Evolutionary conservation across 2,888 invertebrate genomes (phyloP).

Genomic region (Trichogramma dendrolimi): DNA sequence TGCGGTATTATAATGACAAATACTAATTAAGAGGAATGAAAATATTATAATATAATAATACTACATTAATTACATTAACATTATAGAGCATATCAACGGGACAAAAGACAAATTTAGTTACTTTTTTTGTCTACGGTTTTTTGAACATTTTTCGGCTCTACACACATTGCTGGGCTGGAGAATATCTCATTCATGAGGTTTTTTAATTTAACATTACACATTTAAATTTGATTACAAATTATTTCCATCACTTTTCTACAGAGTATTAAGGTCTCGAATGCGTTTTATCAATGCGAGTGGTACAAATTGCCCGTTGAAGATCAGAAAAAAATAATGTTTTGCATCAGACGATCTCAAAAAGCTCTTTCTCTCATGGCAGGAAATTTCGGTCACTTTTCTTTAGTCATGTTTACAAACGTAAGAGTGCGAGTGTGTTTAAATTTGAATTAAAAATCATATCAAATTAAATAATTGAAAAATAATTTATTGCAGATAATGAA

Average conservation of each 20-base stretch:
- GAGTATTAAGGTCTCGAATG: constrained; percentile 21
- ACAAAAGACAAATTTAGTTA: constrained; percentile 27
- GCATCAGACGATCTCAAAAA: constrained; percentile 24
- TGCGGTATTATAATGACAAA: background rate
- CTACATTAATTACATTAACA: background rate
- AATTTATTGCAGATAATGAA: constrained; percentile 26
- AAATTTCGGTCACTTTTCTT: constrained; percentile 20
- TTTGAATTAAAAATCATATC: background rate
- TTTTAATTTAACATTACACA: background rate
- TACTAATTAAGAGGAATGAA: too few species aligned
- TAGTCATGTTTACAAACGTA: constrained; percentile 23
- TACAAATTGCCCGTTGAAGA: constrained; percentile 17
- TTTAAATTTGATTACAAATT: background rate
- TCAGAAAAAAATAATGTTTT: constrained; percentile 18
- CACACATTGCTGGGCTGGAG: constrained; percentile 29
- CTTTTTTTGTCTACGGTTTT: constrained; percentile 30
- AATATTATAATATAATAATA: background rate
- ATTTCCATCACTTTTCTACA: constrained; percentile 1
- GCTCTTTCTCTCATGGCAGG: constrained; percentile 24
- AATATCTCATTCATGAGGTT: constrained; percentile 31
- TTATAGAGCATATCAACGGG: constrained; percentile 23
- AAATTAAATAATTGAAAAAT: background rate
- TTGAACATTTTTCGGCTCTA: constrained; percentile 29
- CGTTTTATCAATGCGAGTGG: constrained; percentile 27
- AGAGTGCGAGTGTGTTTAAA: constrained; percentile 6